These are phyloP conservation scores for Latheticus oryzae DNA, from an alignment of 2,888 invertebrate genomes.

Conservation along the genomic window DNA sequence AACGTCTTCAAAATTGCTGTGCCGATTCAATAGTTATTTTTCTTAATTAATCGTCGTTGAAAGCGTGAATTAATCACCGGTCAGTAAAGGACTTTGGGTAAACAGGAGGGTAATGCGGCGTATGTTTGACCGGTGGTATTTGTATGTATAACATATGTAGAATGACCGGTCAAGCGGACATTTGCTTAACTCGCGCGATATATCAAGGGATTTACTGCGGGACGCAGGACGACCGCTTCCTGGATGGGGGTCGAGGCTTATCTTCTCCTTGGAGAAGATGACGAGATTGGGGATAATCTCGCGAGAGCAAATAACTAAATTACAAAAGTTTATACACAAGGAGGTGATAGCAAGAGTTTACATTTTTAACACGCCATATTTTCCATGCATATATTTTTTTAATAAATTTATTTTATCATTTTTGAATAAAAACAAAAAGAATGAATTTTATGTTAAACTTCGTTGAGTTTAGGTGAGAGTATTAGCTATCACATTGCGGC, in stretches of 20 bases:
- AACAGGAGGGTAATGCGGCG: slow-evolving; percentile 52
- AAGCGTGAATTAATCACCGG: slow-evolving; percentile 49
- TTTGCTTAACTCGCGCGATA: slow-evolving; percentile 64
- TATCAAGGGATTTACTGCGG: slow-evolving; percentile 64
- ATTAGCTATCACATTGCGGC: no score
- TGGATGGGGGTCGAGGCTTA: slow-evolving; percentile 51
- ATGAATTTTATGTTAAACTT: no score
- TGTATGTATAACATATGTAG: slow-evolving; percentile 64
- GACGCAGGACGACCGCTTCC: slow-evolving; percentile 48
- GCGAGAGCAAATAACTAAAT: slow-evolving; percentile 27
- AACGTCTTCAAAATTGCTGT: no score
- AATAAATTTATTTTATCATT: no score
- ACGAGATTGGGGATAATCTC: slow-evolving; percentile 36
- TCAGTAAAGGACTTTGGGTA: slow-evolving; percentile 21
- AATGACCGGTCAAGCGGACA: slow-evolving; percentile 62
- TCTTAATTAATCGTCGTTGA: slow-evolving; percentile 50
- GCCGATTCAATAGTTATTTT: slow-evolving; percentile 24
- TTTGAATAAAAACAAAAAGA: no score
- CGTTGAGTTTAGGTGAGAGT: no score
- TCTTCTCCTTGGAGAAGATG: slow-evolving; percentile 42
- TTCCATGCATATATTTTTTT: no score
- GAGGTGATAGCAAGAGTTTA: no score
- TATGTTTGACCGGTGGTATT: slow-evolving; percentile 57
- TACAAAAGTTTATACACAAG: no score
- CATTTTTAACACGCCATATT: no score